A percentile compares a stretch with the other conserved stretches of the same genome.
Evolutionary conservation across 2,113 vertebrate species (phyloP).

Genomic region (Periophthalmus modestus): DNA sequence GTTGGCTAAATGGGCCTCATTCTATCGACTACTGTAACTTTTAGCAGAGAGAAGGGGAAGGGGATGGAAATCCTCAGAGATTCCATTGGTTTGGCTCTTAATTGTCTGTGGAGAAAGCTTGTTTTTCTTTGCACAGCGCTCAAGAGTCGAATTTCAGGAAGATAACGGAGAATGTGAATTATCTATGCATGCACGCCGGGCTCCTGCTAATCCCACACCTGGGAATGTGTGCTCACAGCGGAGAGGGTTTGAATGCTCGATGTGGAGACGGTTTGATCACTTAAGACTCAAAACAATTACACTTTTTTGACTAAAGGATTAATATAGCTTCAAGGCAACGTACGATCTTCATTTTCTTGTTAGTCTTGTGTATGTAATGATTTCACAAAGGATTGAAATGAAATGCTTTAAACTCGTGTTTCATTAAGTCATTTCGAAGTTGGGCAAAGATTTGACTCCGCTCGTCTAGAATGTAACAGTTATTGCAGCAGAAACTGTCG

Average conservation of each 20-base stretch:
- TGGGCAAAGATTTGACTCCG: background rate
- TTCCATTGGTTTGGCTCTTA: background rate
- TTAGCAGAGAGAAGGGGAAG: background rate
- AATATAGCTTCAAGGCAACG: background rate
- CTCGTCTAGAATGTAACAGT: background rate
- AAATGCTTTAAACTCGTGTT: background rate
- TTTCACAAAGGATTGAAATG: background rate
- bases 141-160: background rate
- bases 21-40: constrained; percentile 7
- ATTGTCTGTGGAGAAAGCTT: background rate
- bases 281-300: background rate
- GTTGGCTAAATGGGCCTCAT: constrained; percentile 35
- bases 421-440: background rate
- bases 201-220: background rate
- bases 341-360: no score
- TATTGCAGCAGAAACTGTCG: no score
- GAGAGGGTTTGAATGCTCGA: constrained; percentile 3
- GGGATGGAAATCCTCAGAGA: background rate
- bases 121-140: background rate
- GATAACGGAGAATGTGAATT: background rate
- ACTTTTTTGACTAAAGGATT: background rate
- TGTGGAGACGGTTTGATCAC: background rate
- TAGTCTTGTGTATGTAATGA: background rate
- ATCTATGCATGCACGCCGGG: constrained; percentile 6
- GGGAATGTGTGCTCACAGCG: constrained; percentile 7